Evolutionary conservation across 2,797 vertebrate genomes (phyloP).

Genomic region (Myotis daubentonii): DNA sequence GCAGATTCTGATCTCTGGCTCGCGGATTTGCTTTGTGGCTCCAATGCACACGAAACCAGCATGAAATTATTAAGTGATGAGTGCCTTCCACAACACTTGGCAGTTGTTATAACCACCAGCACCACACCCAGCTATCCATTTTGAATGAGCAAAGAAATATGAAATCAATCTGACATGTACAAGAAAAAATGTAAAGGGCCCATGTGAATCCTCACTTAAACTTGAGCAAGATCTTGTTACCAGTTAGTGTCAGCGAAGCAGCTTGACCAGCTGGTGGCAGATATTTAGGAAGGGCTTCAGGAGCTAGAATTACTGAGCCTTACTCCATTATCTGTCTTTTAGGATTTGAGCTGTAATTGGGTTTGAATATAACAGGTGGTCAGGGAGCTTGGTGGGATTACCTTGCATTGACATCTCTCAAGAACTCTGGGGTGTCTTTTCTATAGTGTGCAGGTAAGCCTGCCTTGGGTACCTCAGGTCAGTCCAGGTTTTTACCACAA

Average conservation of each 20-base stretch:
- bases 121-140: neutral
- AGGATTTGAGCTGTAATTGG: fast-evolving
- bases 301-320: neutral
- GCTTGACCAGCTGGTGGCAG: neutral
- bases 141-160: neutral
- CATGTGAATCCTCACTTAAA: neutral
- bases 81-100: neutral
- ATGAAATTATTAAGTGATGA: neutral
- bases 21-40: neutral
- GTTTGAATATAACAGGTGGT: neutral
- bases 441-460: neutral
- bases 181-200: neutral
- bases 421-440: neutral
- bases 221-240: neutral
- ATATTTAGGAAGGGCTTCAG: neutral
- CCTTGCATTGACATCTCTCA: neutral
- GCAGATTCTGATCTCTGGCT: neutral
- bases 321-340: neutral
- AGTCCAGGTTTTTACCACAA: neutral
- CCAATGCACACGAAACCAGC: neutral
- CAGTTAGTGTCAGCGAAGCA: neutral
- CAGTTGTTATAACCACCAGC: neutral
- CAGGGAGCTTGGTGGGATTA: neutral
- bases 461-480: neutral
- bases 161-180: neutral